Base-by-base conservation (phyloP, 1,140 invertebrate genomes). In the Antheraea mylitta region DNA sequence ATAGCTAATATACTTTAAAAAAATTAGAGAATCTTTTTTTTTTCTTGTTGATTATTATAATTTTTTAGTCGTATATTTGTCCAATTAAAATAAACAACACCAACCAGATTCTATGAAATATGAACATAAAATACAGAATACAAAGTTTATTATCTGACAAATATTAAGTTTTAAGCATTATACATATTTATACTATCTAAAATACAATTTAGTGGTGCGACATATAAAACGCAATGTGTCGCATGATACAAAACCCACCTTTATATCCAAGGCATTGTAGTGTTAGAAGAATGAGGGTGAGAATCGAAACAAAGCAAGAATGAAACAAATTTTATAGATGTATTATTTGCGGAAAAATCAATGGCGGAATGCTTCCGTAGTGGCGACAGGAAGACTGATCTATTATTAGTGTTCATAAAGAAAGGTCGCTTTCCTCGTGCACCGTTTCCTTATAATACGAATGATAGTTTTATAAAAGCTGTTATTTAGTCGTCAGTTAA, bases 311-410 rank as follows among this genome's bases (percentile, higher is more conserved):
- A 86, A 83, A 81, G 71, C 71, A 64, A 68, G 70, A 80, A 77
- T 71, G 76, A 79, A 81, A 79, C 73, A 76, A 63, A 80, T 82
- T 82, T 80, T 73, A 69, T 71, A 78, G 73, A 82, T 74, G 76
- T 82, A 85, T 84, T 88, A 86, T 88, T 88, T 91, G 83, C 83
- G 89, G 89, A 91, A 91, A 89, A 91, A 90, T 88, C 87, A 89
- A 91, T 89, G 87, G 82, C 72, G 77, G 82, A 86, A 80, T 68
- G 85, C 75, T 90, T 91, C 89, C 89, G 85, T 81, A 81, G 80
- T 74, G 80, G 78, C 72, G 78, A 81, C 80, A 82, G 86, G 82
- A 89, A 86, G 81, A 78, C 72, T 71, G 79, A 82, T 85, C 79
- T 58, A 81, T 89, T 91, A 81, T 89, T 91, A 91, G 75, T 81